Conservation (phyloP, 1,140 invertebrate genomes). For the Phocides pigmalion region DNA sequence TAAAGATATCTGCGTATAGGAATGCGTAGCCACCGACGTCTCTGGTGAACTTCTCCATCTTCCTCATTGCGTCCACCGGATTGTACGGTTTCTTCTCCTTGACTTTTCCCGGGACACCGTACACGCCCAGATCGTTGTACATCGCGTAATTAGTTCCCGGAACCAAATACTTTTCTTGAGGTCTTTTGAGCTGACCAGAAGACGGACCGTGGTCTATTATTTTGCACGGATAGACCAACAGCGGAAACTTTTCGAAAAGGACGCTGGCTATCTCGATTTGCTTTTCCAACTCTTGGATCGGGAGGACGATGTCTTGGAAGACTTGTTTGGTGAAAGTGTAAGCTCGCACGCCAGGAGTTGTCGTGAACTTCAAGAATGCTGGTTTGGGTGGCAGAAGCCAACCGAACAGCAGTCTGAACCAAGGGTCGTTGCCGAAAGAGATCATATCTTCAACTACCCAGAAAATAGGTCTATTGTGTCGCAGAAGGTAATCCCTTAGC, state of each 20-base stretch:
- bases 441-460: conserved; percentile 94
- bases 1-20: conserved; percentile 89
- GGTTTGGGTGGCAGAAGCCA: conserved; percentile 93
- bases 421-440: conserved; percentile 92
- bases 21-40: conserved; percentile 89
- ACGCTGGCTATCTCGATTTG: conserved; percentile 88
- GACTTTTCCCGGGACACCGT: conserved; percentile 89
- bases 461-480: conserved; percentile 92
- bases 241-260: conserved; percentile 89
- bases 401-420: conserved; percentile 90
- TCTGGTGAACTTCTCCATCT: conserved; percentile 83
- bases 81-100: conserved; percentile 85
- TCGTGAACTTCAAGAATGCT: conserved; percentile 92
- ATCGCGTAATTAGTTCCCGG: conserved; percentile 84
- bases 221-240: conserved; percentile 93
- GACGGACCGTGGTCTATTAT: conserved; percentile 88
- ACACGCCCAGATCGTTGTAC: conserved; percentile 92
- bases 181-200: conserved; percentile 86
- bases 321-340: conserved; percentile 93
- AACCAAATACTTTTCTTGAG: conserved; percentile 86
- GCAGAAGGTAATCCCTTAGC: conserved; percentile 90
- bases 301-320: conserved; percentile 93
- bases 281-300: conserved; percentile 87
- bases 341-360: conserved; percentile 89
- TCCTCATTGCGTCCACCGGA: conserved; percentile 76